Evolutionary conservation across 2,888 invertebrate genomes (phyloP), one percentile per base, ranked within the genome.

Genomic region (Phania funesta): DNA sequence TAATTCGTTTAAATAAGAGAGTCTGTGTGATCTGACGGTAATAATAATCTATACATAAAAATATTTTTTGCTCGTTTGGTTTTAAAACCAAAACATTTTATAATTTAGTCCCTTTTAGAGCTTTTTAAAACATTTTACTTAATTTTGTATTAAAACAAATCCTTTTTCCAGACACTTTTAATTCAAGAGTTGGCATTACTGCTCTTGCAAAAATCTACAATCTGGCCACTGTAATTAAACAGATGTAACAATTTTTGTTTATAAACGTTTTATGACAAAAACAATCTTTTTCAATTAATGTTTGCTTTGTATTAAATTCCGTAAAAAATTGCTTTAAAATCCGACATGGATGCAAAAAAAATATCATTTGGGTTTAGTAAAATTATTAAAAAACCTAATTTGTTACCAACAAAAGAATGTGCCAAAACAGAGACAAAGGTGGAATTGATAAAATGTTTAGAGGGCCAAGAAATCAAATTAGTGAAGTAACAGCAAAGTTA

Each of bases 351-450:
- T 84, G 90, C 91, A 65, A 95, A 95, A 85, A 96, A 96, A 89
- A 94, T 96, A 88, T 96, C 96, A 0, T 96, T 96, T 89, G 94
- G 95, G 58, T 96, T 96, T 91, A 93, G 92, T 86, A 96, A 96
- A 92, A 92, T 93, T 0, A 88, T 90, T 5, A 94, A 93, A 85
- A 94, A 93, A 86, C 84, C 92, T 6, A 90, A 89, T 74, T 85
- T 93, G 9, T 86, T 92, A 46, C 67, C 85, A 3, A 83, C 29
- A 62, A 84, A 88, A 80, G 64, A 70, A 60, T 85, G 87, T 86
- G 84, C 86, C n/a, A 89, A 91, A 60, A 91, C 92, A 71, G 93
- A 93, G 75, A 92, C 92, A 86, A 93, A 92, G 85, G 85, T 90
- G 8, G 95, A 96, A 86, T 93, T 94, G 58, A 95, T 96, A 74